These are phyloP conservation scores for Trypoxylon attenuatum DNA, from an alignment of 2,888 invertebrate species.

Conservation along the genomic window DNA sequence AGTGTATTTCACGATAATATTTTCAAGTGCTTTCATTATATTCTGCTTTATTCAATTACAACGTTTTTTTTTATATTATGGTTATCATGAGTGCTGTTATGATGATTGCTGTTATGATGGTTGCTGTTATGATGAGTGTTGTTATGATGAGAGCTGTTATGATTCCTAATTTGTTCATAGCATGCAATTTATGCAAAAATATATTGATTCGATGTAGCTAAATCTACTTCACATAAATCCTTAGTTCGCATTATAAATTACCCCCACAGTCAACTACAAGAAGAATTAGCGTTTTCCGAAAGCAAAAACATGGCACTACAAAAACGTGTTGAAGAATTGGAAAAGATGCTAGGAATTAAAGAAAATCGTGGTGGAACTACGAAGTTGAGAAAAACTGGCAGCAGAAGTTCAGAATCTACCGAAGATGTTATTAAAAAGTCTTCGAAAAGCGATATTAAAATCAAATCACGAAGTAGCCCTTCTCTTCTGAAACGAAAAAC, in stretches of 20 bases:
- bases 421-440: background rate
- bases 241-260: background rate
- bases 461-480: background rate
- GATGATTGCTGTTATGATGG: too few species aligned
- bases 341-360: constrained; percentile 17
- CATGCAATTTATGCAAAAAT: too few species aligned
- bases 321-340: constrained; percentile 26
- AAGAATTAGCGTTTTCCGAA: constrained; percentile 12
- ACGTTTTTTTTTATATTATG: too few species aligned
- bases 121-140: too few species aligned
- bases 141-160: too few species aligned
- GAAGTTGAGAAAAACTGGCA: background rate
- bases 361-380: too few species aligned
- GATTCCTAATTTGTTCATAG: too few species aligned
- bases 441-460: background rate
- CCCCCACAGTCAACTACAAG: constrained; percentile 19
- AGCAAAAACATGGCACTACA: constrained; percentile 19
- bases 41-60: too few species aligned
- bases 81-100: too few species aligned
- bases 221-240: too few species aligned
- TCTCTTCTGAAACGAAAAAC: constrained; percentile 2
- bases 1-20: background rate
- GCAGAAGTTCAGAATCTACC: background rate
- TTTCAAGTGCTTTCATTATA: background rate
- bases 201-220: too few species aligned